Evolutionary conservation across 30 jellyfish, hydroid and myxozoan species (phyloP), one percentile per base, ranked within the genome.

Genomic region (Nemopilema nomurai): DNA sequence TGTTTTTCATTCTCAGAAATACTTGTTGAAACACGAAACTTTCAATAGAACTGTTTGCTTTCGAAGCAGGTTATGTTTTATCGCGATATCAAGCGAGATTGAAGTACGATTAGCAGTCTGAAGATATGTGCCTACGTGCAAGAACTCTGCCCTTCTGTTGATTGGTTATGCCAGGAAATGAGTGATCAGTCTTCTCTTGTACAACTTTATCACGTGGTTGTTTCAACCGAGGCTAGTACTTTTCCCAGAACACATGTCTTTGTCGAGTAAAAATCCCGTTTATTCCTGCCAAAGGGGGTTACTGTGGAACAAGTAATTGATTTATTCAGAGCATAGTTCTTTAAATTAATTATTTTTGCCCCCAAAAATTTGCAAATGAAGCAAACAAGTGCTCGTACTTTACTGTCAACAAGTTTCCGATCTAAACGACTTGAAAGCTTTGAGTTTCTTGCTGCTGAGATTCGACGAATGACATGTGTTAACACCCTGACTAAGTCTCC

Each of bases 211-310:
- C 87, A 77, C 87, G 87, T 77, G 87, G 25, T 17, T 20, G 67
- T 27, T 63, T 30, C 66, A 77, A 50, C 16, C 87, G 87, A 77
- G 87, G 87, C 87, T 30, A 77, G 87, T 77, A 49, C 68, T 77
- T 77, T 77, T 77, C 87, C 87, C 87, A 77, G 87, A 77, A 77
- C 66, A 62, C 74, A 33, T 71, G 57, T 6, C 57, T 13, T 41
- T 13, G 57, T 41, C 57, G 57, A 41, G 57, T 41, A 41, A 41
- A 41, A 41, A 41, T 41, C 57, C 57, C 57, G 57, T 41, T 41
- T 41, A 41, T 41, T 41, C 57, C 13, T 13, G 57, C 13, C 9
- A 41, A 41, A 41, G 57, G 57, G 57, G 57, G 57, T 41, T 41
- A 13, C 9, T 41, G 57, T 41, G 57, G 13, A 13, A 3, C 57